These are phyloP conservation scores for Polietes domitor DNA, from an alignment of 2,888 invertebrate genomes.

Conservation along the genomic window DNA sequence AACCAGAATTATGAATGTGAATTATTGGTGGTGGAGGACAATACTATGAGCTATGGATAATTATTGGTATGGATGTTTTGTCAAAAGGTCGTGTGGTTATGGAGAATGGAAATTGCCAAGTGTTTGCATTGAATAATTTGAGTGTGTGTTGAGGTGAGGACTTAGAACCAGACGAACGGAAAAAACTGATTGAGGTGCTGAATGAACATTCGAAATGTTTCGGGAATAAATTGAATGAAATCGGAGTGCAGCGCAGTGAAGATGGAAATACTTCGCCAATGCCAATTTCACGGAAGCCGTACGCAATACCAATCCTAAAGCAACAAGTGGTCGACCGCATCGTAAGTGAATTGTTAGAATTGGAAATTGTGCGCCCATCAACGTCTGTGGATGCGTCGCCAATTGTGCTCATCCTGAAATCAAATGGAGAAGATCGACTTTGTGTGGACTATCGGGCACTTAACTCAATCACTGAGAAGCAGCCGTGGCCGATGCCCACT, in stretches of 20 bases:
- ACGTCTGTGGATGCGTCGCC: slow-evolving; percentile 46
- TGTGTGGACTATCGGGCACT: slow-evolving; percentile 53
- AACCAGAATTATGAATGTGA: slow-evolving; percentile 23
- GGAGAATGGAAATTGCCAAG: slow-evolving; percentile 51
- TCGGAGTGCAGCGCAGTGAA: slow-evolving; percentile 42
- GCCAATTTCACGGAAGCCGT: slow-evolving; percentile 45
- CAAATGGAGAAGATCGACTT: slow-evolving; percentile 75
- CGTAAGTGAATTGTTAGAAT: slow-evolving; percentile 32
- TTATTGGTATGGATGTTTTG: slow-evolving; percentile 55
- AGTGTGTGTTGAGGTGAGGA: not conserved
- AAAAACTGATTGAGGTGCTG: slow-evolving; percentile 27
- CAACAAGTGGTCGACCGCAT: slow-evolving; percentile 42
- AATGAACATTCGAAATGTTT: slow-evolving; percentile 50
- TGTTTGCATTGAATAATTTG: not conserved
- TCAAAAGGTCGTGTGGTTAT: slow-evolving; percentile 53
- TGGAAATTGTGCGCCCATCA: slow-evolving; percentile 54
- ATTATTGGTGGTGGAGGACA: slow-evolving; percentile 37
- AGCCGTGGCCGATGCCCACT: slow-evolving; percentile 61
- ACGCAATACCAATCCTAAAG: slow-evolving; percentile 56
- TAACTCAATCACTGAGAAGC: slow-evolving; percentile 63
- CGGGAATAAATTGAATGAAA: slow-evolving; percentile 40
- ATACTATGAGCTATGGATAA: slow-evolving; percentile 26
- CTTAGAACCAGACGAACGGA: not conserved
- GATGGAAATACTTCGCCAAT: slow-evolving; percentile 53
- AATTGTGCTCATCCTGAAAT: slow-evolving; percentile 60